phyloP scores from a whole-genome alignment of 92 coral and sea anemone species.

The Paramuricea clavata region DNA sequence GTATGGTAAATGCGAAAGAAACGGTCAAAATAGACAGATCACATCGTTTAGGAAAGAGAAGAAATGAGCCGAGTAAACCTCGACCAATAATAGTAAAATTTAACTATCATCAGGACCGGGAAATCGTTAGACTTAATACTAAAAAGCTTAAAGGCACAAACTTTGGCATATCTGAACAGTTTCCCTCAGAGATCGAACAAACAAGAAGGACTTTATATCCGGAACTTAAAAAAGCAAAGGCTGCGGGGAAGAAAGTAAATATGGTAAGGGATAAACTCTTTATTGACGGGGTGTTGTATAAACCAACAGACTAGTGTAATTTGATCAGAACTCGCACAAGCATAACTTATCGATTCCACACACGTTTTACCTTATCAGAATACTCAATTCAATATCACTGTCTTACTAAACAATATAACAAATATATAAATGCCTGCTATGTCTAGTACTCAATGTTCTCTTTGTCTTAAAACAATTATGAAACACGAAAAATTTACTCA shows the following conservation, averaged over 20 bases:
- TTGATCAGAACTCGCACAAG: too few relatives aligned
- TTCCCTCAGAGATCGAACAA: conserved; percentile 61
- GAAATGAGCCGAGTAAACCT: conserved; percentile 7
- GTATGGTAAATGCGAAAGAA: neutral
- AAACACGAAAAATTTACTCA: neutral
- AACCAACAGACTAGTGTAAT: neutral
- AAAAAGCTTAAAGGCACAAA: conserved; percentile 49
- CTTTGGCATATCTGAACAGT: conserved; percentile 64
- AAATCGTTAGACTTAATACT: conserved; percentile 29
- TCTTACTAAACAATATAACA: neutral
- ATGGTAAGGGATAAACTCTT: conserved; percentile 34
- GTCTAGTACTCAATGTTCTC: neutral
- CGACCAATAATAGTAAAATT: conserved; percentile 51
- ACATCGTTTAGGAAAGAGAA: conserved; percentile 29
- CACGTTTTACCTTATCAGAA: neutral
- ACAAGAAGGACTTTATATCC: conserved; percentile 49
- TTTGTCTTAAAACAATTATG: too few relatives aligned
- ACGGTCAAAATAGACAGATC: conserved; percentile 33
- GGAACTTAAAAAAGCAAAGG: conserved; percentile 52
- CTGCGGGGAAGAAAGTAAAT: conserved; percentile 46
- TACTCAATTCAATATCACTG: neutral
- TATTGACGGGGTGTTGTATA: conserved; percentile 25
- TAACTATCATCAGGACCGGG: conserved; percentile 55
- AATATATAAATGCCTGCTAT: neutral
- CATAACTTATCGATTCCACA: neutral